phyloP scores from a whole-genome alignment of 2,113 vertebrate genomes.

The Jaculus jaculus region DNA sequence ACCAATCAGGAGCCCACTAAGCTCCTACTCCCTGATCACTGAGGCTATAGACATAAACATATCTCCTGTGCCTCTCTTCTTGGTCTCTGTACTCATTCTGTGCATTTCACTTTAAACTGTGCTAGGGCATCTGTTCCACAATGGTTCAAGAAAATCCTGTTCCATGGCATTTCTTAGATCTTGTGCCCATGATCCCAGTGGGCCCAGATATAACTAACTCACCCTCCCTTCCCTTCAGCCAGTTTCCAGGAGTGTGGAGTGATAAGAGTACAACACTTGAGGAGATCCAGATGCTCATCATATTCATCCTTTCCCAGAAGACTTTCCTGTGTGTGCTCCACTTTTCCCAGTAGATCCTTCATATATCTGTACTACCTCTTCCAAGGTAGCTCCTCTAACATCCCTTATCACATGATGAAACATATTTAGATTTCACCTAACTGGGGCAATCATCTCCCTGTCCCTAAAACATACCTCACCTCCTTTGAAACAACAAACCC shows the following conservation, averaged over 20 bases:
- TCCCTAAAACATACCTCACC: background rate
- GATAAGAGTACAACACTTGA: background rate
- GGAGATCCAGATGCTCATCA: background rate
- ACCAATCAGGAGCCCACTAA: background rate
- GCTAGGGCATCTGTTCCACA: background rate
- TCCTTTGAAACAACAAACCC: background rate
- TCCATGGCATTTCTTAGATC: background rate
- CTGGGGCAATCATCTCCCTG: background rate
- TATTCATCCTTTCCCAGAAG: background rate
- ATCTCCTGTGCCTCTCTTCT: background rate
- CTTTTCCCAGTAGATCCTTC: background rate
- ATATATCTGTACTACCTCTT: background rate
- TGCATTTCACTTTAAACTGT: background rate
- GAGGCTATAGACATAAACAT: background rate
- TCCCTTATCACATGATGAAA: background rate
- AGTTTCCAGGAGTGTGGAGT: background rate
- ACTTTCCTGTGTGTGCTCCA: background rate
- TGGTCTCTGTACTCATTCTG: background rate
- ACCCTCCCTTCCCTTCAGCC: background rate
- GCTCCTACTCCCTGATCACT: background rate
- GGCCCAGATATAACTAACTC: background rate
- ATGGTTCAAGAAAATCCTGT: background rate
- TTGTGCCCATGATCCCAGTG: rapidly evolving
- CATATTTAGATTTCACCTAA: background rate
- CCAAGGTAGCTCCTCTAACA: background rate